Percentiles rank a stretch among this genome's conserved stretches.
Evolutionary conservation across 2,797 vertebrate species (phyloP).

Genomic region (Parauchenoglanis punctatus): DNA sequence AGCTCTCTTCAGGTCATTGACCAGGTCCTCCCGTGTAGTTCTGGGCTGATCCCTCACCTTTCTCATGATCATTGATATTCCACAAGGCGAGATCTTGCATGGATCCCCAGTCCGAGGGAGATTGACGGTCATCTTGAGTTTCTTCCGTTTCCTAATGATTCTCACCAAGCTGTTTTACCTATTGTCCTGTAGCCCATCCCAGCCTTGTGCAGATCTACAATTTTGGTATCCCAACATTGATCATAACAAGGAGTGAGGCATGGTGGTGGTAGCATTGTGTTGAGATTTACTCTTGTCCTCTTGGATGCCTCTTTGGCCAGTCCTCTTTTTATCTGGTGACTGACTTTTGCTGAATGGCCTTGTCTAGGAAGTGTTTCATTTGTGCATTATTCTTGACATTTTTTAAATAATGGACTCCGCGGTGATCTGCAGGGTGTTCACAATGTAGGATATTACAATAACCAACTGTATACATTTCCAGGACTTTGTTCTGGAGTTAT

Average conservation of each 20-base stretch:
- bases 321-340: background rate
- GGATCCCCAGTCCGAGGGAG: no score
- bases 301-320: background rate
- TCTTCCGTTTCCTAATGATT: no score
- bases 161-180: no score
- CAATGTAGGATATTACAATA: background rate
- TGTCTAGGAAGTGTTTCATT: no score
- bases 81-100: no score
- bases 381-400: background rate
- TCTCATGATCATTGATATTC: no score
- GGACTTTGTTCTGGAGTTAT: background rate
- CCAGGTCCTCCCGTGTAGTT: no score
- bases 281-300: background rate
- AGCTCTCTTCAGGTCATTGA: no score
- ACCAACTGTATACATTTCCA: background rate
- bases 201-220: no score
- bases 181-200: no score
- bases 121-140: no score
- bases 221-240: background rate
- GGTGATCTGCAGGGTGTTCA: background rate
- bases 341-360: background rate
- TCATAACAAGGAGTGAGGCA: background rate
- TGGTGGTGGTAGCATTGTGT: background rate
- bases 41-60: no score
- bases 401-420: background rate